Conservation (phyloP, 1,140 invertebrate genomes). For the Eubasilissa regina region DNA sequence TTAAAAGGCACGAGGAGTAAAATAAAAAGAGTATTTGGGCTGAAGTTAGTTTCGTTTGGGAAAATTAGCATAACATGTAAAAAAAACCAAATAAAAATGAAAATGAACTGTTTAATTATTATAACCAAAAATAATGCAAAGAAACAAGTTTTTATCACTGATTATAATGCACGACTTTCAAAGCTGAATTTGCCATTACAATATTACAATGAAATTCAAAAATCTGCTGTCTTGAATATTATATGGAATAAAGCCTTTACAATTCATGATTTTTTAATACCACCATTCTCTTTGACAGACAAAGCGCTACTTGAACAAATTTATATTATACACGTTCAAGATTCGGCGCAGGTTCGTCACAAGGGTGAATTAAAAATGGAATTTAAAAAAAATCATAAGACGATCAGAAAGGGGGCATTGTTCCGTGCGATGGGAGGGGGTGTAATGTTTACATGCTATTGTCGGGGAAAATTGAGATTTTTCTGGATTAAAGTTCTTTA, state of each 20-base stretch:
- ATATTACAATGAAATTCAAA: background rate
- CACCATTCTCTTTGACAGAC: conserved; percentile 50
- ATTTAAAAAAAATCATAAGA: conserved; percentile 54
- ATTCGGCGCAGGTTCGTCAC: background rate
- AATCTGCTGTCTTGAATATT: background rate
- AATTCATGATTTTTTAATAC: conserved; percentile 57
- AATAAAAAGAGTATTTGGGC: no score
- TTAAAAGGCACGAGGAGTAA: no score
- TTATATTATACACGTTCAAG: conserved; percentile 33
- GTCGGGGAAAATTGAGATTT: conserved; percentile 59
- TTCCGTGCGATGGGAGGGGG: conserved; percentile 42
- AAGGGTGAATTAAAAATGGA: conserved; percentile 54
- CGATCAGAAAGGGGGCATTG: conserved; percentile 56
- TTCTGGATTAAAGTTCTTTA: conserved; percentile 54
- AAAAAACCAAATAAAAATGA: no score
- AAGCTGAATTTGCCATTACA: background rate
- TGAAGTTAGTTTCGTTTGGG: no score
- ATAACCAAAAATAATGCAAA: no score
- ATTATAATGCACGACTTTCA: no score
- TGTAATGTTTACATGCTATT: conserved; percentile 58
- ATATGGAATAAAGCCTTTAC: conserved; percentile 29
- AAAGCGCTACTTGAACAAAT: conserved; percentile 43
- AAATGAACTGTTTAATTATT: no score
- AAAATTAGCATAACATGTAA: no score
- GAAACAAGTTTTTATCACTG: no score